Evolutionary conservation across 2,888 invertebrate genomes (phyloP), one percentile per base, ranked within the genome.

Genomic region (Aproaerema taeniolella): DNA sequence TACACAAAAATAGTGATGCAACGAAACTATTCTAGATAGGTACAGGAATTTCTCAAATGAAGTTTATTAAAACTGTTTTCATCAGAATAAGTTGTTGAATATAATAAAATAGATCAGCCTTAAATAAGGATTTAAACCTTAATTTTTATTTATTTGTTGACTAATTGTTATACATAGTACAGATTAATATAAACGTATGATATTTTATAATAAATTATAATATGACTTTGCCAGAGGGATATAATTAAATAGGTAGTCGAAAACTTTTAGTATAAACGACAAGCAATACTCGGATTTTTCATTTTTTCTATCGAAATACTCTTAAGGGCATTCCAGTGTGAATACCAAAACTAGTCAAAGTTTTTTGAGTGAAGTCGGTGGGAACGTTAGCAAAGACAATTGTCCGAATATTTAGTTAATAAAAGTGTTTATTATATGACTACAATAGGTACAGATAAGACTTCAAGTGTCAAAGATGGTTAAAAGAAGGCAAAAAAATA

Each of bases 271-370:
- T 79, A 78, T 83, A 83, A 83, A 82, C 67, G 78, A 82, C 71
- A 86, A 85, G 85, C 85, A 86, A 86, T 86, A 86, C 82, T 86
- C 85, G 76, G 72, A 75, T 74, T 78, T 77, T 66, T 71, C 77
- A 70, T 73, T 82, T 81, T 77, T 80, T 79, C 64, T 77, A 74
- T 66, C 53, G 61, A 72, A 80, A 82, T 83, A 83, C 80, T 83
- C 78, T 75, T 35, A 60, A 67, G 58, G 61, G 56, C 59, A 61
- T 56, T 59, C 46, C 63, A 59, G 61, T 55, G 66, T 58, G 53
- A 68, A 70, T 65, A 63, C 57, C 60, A 58, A 55, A 61, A 66
- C 61, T 67, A 56, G 51, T 44, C 49, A 39, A 46, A 46, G 45
- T 42, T 40, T 40, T 28, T 20, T 6, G n/a, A n/a, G n/a, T n/a